These are phyloP conservation scores for Lophius americanus DNA, from an alignment of 2,797 vertebrate genomes.

Conservation along the genomic window DNA sequence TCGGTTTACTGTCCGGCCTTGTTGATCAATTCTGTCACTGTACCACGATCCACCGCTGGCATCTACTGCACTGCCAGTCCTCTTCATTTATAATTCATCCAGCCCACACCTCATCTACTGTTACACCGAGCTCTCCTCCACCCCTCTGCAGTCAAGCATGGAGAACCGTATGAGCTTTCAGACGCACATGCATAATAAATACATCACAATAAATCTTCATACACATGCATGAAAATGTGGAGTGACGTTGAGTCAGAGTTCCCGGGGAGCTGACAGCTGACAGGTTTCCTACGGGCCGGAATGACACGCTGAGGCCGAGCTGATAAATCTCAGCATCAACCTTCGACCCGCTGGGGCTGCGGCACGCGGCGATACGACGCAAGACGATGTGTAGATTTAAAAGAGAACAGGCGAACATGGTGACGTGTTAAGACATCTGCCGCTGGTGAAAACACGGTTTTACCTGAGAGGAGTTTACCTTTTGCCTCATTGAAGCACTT, in stretches of 20 bases:
- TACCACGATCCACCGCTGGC: constrained; percentile 23
- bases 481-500: constrained; percentile 32
- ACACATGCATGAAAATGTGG: constrained; percentile 15
- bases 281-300: constrained; percentile 33
- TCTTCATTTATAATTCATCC: constrained; percentile 67
- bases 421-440: constrained; percentile 39
- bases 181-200: constrained; percentile 17
- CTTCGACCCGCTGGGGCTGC: constrained; percentile 35
- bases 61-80: constrained; percentile 42
- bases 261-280: constrained; percentile 42
- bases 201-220: constrained; percentile 17
- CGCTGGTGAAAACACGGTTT: constrained; percentile 20
- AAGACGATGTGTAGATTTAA: constrained; percentile 48
- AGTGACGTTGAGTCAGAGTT: constrained; percentile 29
- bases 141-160: constrained; percentile 8
- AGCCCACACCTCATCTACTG: constrained; percentile 47
- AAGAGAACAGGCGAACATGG: constrained; percentile 39
- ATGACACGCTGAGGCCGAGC: constrained; percentile 46
- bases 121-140: constrained; percentile 44
- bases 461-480: neutral
- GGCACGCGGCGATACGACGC: constrained; percentile 24
- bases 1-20: constrained; percentile 3
- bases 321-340: constrained; percentile 58
- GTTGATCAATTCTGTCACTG: constrained; percentile 27
- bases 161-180: constrained; percentile 6